These are phyloP conservation scores for Luperina testacea DNA, from an alignment of 2,888 invertebrate genomes.

Conservation along the genomic window DNA sequence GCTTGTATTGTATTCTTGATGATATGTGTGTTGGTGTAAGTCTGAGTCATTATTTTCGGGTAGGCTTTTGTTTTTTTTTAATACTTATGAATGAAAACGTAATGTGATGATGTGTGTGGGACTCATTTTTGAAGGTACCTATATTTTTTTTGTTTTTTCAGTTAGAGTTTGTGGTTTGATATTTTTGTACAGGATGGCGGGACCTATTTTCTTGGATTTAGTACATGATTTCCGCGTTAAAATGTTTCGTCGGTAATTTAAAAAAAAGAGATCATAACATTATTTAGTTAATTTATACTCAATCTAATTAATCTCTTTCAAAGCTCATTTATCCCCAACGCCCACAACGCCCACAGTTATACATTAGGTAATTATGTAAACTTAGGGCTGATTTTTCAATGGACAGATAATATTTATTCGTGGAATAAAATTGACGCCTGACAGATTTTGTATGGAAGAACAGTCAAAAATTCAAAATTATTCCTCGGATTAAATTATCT, in stretches of 20 bases:
- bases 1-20: conserved; percentile 31
- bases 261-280: not conserved
- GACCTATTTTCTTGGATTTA: too few relatives aligned
- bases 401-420: too few relatives aligned
- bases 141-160: not conserved
- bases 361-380: too few relatives aligned
- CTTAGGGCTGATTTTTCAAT: too few relatives aligned
- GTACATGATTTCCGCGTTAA: not conserved
- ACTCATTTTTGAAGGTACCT: not conserved
- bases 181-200: not conserved
- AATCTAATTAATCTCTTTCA: not conserved
- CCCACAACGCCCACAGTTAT: not conserved
- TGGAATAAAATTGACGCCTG: too few relatives aligned
- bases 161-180: not conserved
- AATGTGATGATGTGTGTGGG: not conserved
- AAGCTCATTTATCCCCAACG: not conserved
- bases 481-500: too few relatives aligned
- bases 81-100: not conserved
- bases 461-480: too few relatives aligned
- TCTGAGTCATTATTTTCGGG: not conserved
- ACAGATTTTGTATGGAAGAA: too few relatives aligned
- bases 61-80: not conserved
- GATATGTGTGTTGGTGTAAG: conserved; percentile 4
- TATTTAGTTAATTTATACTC: not conserved
- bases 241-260: not conserved